A percentile compares a stretch with the other conserved stretches of the same genome.
phyloP scores from a whole-genome alignment of 2,113 vertebrate species.

The Puma concolor region DNA sequence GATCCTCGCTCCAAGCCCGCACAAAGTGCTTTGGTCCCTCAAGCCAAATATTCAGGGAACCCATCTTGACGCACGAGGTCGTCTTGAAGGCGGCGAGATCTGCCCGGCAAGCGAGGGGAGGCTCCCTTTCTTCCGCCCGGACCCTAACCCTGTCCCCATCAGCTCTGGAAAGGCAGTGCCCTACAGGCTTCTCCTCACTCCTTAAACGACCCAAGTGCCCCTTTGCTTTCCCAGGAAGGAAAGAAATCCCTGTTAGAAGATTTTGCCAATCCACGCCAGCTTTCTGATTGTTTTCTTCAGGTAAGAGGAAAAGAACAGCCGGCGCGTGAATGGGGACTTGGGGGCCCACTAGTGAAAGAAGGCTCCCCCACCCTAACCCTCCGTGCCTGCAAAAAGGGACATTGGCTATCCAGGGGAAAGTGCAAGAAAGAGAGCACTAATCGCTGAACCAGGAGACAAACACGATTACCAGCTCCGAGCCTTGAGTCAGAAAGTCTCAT shows the following conservation, averaged over 20 bases:
- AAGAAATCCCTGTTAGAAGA: neutral
- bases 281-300: constrained; percentile 81
- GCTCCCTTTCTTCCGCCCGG: neutral
- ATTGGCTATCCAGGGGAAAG: constrained; percentile 86
- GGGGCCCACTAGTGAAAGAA: neutral
- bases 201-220: neutral
- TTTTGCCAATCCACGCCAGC: constrained; percentile 69
- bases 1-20: neutral
- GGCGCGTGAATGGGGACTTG: constrained; percentile 64
- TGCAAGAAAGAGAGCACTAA: constrained; percentile 88
- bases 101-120: constrained; percentile 78
- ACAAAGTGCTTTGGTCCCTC: neutral
- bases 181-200: neutral
- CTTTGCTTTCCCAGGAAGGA: constrained; percentile 28
- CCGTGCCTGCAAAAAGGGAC: constrained; percentile 90
- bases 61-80: neutral
- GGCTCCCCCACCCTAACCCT: constrained; percentile 21
- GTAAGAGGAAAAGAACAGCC: constrained; percentile 85
- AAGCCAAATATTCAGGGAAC: neutral
- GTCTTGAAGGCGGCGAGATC: constrained; percentile 40
- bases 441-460: constrained; percentile 92
- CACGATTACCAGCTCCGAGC: constrained; percentile 91
- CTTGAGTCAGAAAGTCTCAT: constrained; percentile 94
- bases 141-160: neutral
- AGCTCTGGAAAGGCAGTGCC: neutral